Conservation (phyloP, 2,888 invertebrate species). For the Xanthia togata region DNA sequence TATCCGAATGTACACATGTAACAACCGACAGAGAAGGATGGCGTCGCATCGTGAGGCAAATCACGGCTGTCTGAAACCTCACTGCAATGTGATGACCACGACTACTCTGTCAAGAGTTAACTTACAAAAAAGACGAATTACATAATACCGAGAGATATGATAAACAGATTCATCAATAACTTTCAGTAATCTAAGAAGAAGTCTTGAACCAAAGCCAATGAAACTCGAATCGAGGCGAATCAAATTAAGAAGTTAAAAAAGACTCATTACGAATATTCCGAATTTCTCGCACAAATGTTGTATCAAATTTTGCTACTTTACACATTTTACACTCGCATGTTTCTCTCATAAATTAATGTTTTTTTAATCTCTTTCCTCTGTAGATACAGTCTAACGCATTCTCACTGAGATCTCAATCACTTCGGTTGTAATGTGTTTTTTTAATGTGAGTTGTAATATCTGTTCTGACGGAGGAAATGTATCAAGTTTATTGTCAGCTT, state of each 20-base stretch:
- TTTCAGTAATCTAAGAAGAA: neutral
- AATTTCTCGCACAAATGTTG: slow-evolving; percentile 1
- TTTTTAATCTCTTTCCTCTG: slow-evolving; percentile 47
- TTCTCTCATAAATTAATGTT: slow-evolving; percentile 41
- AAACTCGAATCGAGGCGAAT: neutral
- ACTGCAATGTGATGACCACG: no score
- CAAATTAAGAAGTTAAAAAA: neutral
- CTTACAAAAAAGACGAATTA: no score
- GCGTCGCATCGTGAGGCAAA: no score
- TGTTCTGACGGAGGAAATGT: slow-evolving; percentile 33
- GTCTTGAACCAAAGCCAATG: no score
- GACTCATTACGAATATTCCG: neutral
- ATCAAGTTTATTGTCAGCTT: slow-evolving; percentile 23
- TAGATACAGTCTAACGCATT: slow-evolving; percentile 21
- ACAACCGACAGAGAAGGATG: no score
- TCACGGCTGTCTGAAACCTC: no score
- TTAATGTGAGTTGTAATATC: slow-evolving; percentile 33
- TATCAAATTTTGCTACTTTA: neutral
- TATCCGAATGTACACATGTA: no score
- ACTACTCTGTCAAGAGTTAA: no score
- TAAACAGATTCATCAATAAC: neutral
- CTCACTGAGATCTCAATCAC: slow-evolving; percentile 41
- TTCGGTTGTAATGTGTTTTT: slow-evolving; percentile 34
- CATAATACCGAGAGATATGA: neutral
- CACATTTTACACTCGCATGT: slow-evolving; percentile 15